Evolutionary conservation across 2,113 vertebrate species (phyloP), one percentile per base, ranked within the genome.

Genomic region (Crotalus horridus): DNA sequence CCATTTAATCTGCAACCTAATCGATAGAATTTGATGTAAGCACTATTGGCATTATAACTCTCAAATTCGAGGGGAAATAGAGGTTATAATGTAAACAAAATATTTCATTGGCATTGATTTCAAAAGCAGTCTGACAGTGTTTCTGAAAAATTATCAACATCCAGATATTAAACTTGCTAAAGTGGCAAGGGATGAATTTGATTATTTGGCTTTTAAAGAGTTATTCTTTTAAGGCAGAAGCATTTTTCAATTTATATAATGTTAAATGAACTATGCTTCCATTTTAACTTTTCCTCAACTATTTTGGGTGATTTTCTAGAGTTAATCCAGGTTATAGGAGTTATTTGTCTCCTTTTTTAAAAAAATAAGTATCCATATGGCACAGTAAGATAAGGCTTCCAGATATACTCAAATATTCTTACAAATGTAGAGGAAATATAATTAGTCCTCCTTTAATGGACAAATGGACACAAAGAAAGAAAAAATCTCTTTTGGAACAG

Each of bases 71-170:
- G 90, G 93, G 89, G 94, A 97, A 95, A 95, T 92, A 58, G 93
- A 97, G 91, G 95, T 95, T 96, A 96, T 96, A 95, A 89, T 0
- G 61, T 95, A 97, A 97, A 97, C 93, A 97, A 96, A 96, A 96
- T 96, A 96, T 96, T 96, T 97, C 96, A 96, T 59, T 95, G 95
- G 91, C 94, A 97, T 96, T 95, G 95, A 97, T 96, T 94, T 96
- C 89, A 93, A 94, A 96, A 96, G 90, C 61, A 94, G 56, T 55
- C 94, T 96, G 96, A 94, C 93, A 96, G 61, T 51, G 89, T 87
- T 95, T 91, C 89, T 95, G 94, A 96, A 96, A 96, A 95, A 95
- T 95, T 88, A 93, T 93, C 94, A 94, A 39, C 88, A 90, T 85
- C 43, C 91, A 23, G 94, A 90, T 95, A 96, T 95, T 97, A 96